Conservation (phyloP, 2,797 vertebrate genomes). For the Amblyopsis hoosieri region DNA sequence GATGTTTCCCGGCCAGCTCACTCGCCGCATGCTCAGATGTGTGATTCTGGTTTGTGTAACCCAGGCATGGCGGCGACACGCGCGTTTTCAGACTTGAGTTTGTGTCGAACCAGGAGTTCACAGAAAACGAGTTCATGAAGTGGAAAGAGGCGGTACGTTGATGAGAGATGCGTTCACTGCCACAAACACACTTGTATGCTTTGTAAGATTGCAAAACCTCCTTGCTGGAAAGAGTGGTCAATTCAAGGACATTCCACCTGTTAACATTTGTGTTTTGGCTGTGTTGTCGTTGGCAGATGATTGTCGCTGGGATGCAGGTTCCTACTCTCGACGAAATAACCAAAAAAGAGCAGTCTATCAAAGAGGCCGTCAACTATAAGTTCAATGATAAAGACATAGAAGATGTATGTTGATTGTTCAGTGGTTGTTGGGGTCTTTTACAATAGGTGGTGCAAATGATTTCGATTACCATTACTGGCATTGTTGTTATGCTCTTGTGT, state of each 20-base stretch:
- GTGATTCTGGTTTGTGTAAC: neutral
- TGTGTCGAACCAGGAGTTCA: slow-evolving; percentile 98
- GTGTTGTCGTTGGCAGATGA: slow-evolving; percentile 82
- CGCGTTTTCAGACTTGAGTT: slow-evolving; percentile 97
- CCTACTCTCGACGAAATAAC: slow-evolving; percentile 96
- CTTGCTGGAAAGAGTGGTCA: neutral
- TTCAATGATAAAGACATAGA: slow-evolving; percentile 99
- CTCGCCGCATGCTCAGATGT: neutral
- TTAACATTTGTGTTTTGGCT: neutral
- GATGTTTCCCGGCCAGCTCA: neutral
- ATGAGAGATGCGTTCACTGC: neutral
- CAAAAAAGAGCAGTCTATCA: slow-evolving; percentile 97
- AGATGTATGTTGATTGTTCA: slow-evolving; percentile 80
- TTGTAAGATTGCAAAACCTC: neutral
- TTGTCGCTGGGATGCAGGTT: slow-evolving; percentile 93
- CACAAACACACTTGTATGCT: neutral
- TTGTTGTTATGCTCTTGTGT: slow-evolving; percentile 12
- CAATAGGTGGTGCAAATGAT: neutral
- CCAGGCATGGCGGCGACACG: slow-evolving; percentile 93
- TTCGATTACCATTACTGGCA: neutral
- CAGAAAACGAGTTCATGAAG: slow-evolving; percentile 98
- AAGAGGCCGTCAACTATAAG: slow-evolving; percentile 97
- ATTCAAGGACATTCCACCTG: neutral
- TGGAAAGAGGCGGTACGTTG: slow-evolving; percentile 97
- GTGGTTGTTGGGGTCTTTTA: neutral